A percentile compares a stretch with the other conserved stretches of the same genome.
These are phyloP conservation scores for Oriolus oriolus DNA, from an alignment of 2,113 vertebrate genomes.

Conservation along the genomic window DNA sequence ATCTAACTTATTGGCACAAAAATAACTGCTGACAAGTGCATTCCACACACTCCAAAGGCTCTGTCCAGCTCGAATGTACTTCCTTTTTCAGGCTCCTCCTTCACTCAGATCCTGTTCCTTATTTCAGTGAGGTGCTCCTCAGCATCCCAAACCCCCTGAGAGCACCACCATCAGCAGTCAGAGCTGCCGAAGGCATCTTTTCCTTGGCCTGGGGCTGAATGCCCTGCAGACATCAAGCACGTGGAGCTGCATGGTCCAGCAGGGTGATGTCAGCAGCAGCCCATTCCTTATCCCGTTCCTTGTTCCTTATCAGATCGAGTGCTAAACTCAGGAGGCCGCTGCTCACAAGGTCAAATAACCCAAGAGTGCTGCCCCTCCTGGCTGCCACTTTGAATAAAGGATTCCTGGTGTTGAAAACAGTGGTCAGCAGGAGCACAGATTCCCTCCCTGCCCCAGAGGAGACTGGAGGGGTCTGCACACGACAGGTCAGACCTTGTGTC, in stretches of 20 bases:
- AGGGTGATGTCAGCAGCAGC: neutral
- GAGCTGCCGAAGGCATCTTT: neutral
- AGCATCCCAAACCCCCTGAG: neutral
- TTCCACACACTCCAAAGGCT: slow-evolving; percentile 46
- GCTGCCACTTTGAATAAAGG: neutral
- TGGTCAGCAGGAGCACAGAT: neutral
- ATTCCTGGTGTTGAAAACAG: neutral
- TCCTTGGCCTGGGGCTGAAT: neutral
- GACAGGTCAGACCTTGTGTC: rapidly evolving
- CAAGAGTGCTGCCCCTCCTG: neutral
- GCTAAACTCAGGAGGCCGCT: neutral
- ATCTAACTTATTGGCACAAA: slow-evolving; percentile 60
- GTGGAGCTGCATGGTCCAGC: neutral
- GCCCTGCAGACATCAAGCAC: neutral
- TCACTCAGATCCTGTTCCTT: neutral
- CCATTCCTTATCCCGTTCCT: neutral
- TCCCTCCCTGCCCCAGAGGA: neutral
- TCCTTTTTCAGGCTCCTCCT: neutral
- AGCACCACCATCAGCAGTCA: neutral
- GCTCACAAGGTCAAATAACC: neutral
- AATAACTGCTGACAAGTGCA: slow-evolving; percentile 57
- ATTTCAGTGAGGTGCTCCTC: neutral
- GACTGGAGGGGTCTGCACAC: neutral
- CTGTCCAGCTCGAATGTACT: neutral
- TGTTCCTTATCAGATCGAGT: neutral